phyloP scores from a whole-genome alignment of 2,888 invertebrate species.

The Scaptomyza polygonia region DNA sequence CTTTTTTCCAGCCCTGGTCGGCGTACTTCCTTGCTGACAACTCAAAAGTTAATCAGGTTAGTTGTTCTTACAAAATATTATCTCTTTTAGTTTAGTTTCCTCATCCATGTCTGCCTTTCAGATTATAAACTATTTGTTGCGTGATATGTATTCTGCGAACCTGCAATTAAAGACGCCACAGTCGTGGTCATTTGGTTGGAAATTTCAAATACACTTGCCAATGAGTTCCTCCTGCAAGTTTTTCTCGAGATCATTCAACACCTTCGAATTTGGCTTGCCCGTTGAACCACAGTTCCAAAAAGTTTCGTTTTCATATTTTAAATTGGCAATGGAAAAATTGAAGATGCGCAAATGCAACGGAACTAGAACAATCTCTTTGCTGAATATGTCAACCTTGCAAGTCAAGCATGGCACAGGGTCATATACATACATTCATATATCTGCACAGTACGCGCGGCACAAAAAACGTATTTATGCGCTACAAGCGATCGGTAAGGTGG shows the following conservation, averaged over 20 bases:
- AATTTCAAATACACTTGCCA: constrained; percentile 87
- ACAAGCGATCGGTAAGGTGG: constrained; percentile 92
- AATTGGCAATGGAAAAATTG: constrained; percentile 97
- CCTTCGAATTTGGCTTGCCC: constrained; percentile 90
- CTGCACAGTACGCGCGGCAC: constrained; percentile 93
- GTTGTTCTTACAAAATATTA: too few relatives aligned
- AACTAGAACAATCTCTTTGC: constrained; percentile 92
- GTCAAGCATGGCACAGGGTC: constrained; percentile 96
- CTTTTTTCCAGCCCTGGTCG: too few relatives aligned
- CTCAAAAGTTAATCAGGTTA: too few relatives aligned
- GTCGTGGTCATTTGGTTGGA: constrained; percentile 98
- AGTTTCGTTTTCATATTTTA: constrained; percentile 91
- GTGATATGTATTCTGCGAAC: constrained; percentile 95
- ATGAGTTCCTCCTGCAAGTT: constrained; percentile 91
- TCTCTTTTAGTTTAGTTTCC: too few relatives aligned
- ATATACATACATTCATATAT: constrained; percentile 99
- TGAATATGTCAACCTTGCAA: constrained; percentile 91
- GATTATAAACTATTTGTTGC: constrained; percentile 91
- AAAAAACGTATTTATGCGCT: constrained; percentile 92
- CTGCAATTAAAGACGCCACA: constrained; percentile 99
- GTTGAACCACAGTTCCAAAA: constrained; percentile 97
- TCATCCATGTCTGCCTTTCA: constrained; percentile 95
- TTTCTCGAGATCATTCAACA: constrained; percentile 88
- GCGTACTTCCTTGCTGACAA: too few relatives aligned
- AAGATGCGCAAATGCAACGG: constrained; percentile 97